phyloP scores from a whole-genome alignment of 2,113 vertebrate genomes.

The Hystrix brachyura region DNA sequence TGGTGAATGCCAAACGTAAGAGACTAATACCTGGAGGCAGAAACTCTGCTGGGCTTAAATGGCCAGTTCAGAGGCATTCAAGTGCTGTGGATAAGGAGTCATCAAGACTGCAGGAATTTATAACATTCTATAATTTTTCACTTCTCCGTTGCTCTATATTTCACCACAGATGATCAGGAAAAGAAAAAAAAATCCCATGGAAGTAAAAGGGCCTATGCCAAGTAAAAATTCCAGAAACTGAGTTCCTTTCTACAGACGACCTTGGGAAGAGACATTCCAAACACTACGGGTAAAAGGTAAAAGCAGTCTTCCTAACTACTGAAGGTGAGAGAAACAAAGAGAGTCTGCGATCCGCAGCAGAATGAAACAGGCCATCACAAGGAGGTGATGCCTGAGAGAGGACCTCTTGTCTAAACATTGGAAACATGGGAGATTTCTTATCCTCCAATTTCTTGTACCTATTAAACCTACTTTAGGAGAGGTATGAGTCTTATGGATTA shows the following conservation, averaged over 20 bases:
- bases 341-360: not conserved
- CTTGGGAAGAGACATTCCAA: not conserved
- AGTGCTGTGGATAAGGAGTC: rapidly evolving
- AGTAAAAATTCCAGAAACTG: not conserved
- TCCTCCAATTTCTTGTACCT: not conserved
- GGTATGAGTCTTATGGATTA: not conserved
- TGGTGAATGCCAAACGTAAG: not conserved
- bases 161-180: not conserved
- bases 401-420: not conserved
- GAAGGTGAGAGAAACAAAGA: not conserved
- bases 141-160: not conserved
- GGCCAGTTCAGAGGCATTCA: not conserved
- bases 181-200: not conserved
- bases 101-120: not conserved
- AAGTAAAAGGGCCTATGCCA: not conserved
- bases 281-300: not conserved
- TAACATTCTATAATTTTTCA: conserved; percentile 10
- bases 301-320: not conserved
- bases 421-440: not conserved
- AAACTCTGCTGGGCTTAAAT: not conserved
- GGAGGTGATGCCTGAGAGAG: not conserved
- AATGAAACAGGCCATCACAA: not conserved
- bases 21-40: not conserved
- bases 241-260: not conserved
- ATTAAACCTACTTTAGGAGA: not conserved